These are phyloP conservation scores for Etheostoma spectabile DNA, from an alignment of 2,113 vertebrate species.

Conservation along the genomic window DNA sequence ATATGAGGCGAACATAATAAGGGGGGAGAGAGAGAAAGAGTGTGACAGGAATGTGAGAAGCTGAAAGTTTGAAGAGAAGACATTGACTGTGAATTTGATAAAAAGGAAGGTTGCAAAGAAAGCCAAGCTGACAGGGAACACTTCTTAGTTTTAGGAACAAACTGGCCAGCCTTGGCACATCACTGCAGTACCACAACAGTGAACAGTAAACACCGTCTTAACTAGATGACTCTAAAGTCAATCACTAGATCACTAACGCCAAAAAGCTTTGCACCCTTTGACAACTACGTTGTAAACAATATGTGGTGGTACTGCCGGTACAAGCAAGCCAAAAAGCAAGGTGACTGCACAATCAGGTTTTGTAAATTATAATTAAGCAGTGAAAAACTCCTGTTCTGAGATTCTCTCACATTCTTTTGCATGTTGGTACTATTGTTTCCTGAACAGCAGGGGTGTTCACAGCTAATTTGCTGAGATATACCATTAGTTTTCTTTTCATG, in stretches of 20 bases:
- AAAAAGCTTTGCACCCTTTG: not conserved
- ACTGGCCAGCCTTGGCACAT: not conserved
- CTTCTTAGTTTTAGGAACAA: constrained; percentile 6
- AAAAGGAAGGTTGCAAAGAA: constrained; percentile 46
- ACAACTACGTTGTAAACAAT: not conserved
- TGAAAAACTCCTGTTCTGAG: not conserved
- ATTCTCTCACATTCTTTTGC: not conserved
- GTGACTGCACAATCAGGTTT: constrained; percentile 2
- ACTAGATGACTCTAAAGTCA: constrained; percentile 4
- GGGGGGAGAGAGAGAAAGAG: constrained; percentile 6
- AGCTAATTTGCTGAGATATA: constrained; percentile 1
- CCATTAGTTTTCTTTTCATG: not conserved
- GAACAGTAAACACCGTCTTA: constrained; percentile 1
- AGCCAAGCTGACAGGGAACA: constrained; percentile 27
- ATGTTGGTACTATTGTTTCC: not conserved
- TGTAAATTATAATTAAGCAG: constrained; percentile 42
- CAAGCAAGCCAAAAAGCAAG: not conserved
- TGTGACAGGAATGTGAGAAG: constrained; percentile 45
- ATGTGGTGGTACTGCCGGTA: not conserved
- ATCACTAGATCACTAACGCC: not conserved
- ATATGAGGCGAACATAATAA: constrained; percentile 24
- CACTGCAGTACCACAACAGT: constrained; percentile 6
- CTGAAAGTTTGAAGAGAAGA: constrained; percentile 50
- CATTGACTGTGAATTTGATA: constrained; percentile 42
- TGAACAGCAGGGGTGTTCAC: constrained; percentile 19